Evolutionary conservation across 2,797 vertebrate species (phyloP), one percentile per base, ranked within the genome.

Genomic region (Heliangelus exortis): DNA sequence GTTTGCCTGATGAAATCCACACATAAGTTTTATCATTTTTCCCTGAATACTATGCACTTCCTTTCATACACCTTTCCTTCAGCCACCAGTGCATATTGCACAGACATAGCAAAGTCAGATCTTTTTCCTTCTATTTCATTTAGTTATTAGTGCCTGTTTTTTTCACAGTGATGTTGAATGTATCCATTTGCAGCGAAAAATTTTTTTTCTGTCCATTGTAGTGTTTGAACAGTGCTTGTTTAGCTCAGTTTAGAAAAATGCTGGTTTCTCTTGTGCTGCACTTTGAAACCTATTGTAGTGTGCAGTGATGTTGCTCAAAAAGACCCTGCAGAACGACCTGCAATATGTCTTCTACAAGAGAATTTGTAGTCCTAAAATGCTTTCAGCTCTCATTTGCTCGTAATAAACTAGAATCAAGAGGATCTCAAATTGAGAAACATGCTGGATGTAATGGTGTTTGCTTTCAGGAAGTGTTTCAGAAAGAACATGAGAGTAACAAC

Each of bases 391-490:
- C 12, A 61, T 58, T 82, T n/a, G n/a, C n/a, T 89, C 7, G 1
- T 73, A 73, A 78, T 34, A 14, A 15, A 14, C 22, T 80, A 53
- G 23, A 67, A 68, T 72, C 41, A 48, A 69, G 34, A 39, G 41
- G 22, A 31, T 79, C n/a, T 69, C 31, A 8, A 65, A 34, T 6
- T 21, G 20, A 66, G 54, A 13, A 77, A 41, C 11, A 50, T 55
- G 12, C 31, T 86, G 19, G 31, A 26, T 74, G 6, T 51, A 20
- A 29, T 45, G 39, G 22, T 89, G 21, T 84, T 93, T 89, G 29
- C 51, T 95, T 94, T 66, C 92, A 99, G 99, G 99, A 99, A 81
- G 97, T 99, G 91, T 99, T 99, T 96, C 98, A 90, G 10, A 98
- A 93, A 84, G 98, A 99, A 66, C 99, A 98, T 5, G 97, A 98